Percentiles rank a stretch among this genome's conserved stretches.
Conservation (phyloP, 2,113 vertebrate species). For the Panurus biarmicus region DNA sequence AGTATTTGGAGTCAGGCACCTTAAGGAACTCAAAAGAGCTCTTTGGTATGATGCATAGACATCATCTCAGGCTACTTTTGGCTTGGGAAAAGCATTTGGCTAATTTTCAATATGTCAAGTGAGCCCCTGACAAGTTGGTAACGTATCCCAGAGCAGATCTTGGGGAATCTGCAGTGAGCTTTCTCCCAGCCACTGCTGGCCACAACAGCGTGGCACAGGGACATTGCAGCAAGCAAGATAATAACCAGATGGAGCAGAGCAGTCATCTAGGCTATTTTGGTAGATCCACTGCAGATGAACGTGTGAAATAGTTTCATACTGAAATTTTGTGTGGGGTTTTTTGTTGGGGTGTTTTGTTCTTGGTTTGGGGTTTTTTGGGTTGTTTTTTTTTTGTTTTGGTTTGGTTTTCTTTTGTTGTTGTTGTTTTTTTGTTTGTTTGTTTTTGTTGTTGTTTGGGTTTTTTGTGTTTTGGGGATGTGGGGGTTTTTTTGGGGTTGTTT, state of each 20-base stretch:
- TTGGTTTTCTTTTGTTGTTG: too few relatives aligned
- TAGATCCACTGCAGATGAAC: background rate
- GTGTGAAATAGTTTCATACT: background rate
- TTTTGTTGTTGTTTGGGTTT: too few relatives aligned
- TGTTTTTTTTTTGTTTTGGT: too few relatives aligned
- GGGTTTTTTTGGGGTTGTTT: too few relatives aligned
- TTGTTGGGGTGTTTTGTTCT: too few relatives aligned
- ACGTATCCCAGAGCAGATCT: background rate
- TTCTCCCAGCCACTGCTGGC: background rate
- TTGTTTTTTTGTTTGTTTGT: too few relatives aligned
- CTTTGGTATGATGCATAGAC: constrained; percentile 5
- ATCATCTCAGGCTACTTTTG: constrained; percentile 41
- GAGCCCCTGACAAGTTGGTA: constrained; percentile 23
- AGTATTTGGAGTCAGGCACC: constrained; percentile 47
- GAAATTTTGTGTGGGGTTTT: background rate
- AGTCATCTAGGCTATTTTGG: constrained; percentile 8
- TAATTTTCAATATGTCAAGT: constrained; percentile 46
- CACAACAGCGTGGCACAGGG: background rate
- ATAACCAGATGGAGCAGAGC: constrained; percentile 24
- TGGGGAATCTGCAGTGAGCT: background rate
- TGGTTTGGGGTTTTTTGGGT: too few relatives aligned
- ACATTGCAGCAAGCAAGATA: background rate
- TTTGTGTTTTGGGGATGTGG: too few relatives aligned
- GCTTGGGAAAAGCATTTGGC: constrained; percentile 41
- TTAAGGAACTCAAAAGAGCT: constrained; percentile 20